Evolutionary conservation across 1,140 invertebrate species (phyloP), one percentile per base, ranked within the genome.

Genomic region (Aphelenchoides besseyi): DNA sequence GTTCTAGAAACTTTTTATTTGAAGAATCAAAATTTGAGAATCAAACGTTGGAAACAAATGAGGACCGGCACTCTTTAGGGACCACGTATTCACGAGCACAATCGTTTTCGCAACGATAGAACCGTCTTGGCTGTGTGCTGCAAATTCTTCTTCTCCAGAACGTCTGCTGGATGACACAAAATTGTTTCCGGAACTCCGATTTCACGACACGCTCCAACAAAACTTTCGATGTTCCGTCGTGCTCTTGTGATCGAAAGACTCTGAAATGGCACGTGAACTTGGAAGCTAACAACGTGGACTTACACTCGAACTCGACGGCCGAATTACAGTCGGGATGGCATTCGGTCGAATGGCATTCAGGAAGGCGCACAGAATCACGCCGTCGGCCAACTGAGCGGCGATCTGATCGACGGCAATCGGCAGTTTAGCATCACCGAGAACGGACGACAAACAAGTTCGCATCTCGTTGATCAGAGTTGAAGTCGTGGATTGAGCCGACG

Each of bases 201-300:
- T 30, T 35, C 29, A 18, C 67, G 16, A 29, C 63, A 68, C 1
- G 64, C 64, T 2, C 16, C 28, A 5, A 69, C 33, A 35, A 69
- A 69, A 71, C 33, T 69, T 29, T 69, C 67, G 1, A 69, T 29
- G 67, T 69, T 69, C 1, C 67, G 64, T 68, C 61, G 68, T 0
- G 67, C 67, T 18, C 57, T 18, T 1, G 67, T 69, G 5, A 59
- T 18, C 55, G 55, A 59, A 5, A 59, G 18, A 23, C 12, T 23
- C 41, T 48, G 41, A 48, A 48, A 48, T 12, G 41, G 12, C 41
- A 48, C 23, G 12, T 16, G 41, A 48, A 48, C 12, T 12, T 23
- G 23, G 23, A 23, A 48, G 41, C 12, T 12, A 48, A 48, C 12
- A 48, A 48, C 12, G 41, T 12, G 41, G 12, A 59, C 18, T 59